These are phyloP conservation scores for Odontomyia ornata DNA, from an alignment of 2,888 invertebrate species.

Conservation along the genomic window DNA sequence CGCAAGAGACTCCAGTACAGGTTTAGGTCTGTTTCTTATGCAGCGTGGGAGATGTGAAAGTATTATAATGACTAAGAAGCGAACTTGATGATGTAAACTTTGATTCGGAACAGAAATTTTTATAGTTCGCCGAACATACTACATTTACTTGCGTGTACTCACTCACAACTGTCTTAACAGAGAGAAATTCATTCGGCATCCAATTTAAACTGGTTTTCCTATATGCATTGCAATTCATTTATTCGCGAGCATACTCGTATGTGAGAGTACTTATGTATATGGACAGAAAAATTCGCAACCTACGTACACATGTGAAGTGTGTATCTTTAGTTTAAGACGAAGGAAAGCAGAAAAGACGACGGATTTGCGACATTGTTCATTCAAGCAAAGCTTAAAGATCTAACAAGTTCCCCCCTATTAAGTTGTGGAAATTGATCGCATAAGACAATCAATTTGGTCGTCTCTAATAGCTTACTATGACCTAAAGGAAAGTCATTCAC, in stretches of 20 bases:
- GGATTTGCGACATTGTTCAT: slow-evolving; percentile 11
- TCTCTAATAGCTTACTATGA: neutral
- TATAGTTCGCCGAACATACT: too few species aligned
- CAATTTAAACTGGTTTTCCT: slow-evolving; percentile 3
- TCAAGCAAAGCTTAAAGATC: neutral
- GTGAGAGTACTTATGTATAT: too few species aligned
- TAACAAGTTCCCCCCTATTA: neutral
- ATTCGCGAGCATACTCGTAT: too few species aligned
- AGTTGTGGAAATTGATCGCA: neutral
- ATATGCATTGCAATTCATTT: neutral
- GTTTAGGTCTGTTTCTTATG: too few species aligned
- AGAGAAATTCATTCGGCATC: neutral
- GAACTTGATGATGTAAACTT: slow-evolving; percentile 19
- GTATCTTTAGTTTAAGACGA: neutral
- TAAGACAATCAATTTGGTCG: neutral
- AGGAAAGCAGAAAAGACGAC: slow-evolving; percentile 31
- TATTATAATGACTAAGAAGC: slow-evolving; percentile 18
- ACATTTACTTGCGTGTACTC: too few species aligned
- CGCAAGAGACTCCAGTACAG: neutral
- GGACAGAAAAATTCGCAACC: neutral
- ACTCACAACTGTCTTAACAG: neutral
- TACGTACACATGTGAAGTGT: too few species aligned
- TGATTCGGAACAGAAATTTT: slow-evolving; percentile 15
- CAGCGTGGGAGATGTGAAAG: slow-evolving; percentile 22
- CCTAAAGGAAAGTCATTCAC: slow-evolving; percentile 38